Conservation (phyloP, 2,888 invertebrate genomes). For the Nomada ferruginata region DNA sequence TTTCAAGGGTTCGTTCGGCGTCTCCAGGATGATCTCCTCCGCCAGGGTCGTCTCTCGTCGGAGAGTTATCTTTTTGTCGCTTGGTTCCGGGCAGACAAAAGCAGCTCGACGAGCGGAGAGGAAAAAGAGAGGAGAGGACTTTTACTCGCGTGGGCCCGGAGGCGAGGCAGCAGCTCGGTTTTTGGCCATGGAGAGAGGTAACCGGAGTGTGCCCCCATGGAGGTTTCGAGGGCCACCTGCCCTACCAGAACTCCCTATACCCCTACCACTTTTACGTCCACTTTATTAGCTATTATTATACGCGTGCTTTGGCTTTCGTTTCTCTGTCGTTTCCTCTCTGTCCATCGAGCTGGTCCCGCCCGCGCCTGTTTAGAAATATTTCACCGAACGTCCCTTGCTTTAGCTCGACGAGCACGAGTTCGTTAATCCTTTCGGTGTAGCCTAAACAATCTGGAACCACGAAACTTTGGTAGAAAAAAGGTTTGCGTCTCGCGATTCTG, state of each 20-base stretch:
- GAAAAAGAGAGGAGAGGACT: slow-evolving; percentile 32
- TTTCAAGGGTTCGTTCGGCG: slow-evolving; percentile 63
- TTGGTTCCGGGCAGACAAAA: slow-evolving; percentile 72
- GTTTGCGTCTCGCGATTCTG: slow-evolving; percentile 25
- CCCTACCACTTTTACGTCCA: slow-evolving; percentile 73
- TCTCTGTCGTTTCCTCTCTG: slow-evolving; percentile 19
- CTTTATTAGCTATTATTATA: slow-evolving; percentile 84
- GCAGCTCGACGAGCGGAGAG: slow-evolving; percentile 39
- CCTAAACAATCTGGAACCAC: slow-evolving; percentile 78
- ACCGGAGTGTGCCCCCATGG: slow-evolving; percentile 76
- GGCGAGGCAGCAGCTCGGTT: slow-evolving; percentile 69
- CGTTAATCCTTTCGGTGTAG: slow-evolving; percentile 79
- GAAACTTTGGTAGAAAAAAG: slow-evolving; percentile 27
- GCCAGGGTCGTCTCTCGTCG: slow-evolving; percentile 22
- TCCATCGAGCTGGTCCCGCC: slow-evolving; percentile 49
- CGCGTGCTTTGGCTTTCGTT: slow-evolving; percentile 75
- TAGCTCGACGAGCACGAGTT: slow-evolving; percentile 73
- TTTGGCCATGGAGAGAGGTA: slow-evolving; percentile 71
- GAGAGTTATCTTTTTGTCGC: slow-evolving; percentile 73
- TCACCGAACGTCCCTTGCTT: slow-evolving; percentile 75
- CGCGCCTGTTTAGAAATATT: slow-evolving; percentile 82
- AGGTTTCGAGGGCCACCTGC: slow-evolving; percentile 78
- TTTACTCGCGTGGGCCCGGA: slow-evolving; percentile 74
- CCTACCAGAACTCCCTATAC: slow-evolving; percentile 72
- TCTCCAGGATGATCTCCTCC: slow-evolving; percentile 49